Base-by-base conservation (phyloP, 2,113 vertebrate genomes). In the Lampris incognitus region DNA sequence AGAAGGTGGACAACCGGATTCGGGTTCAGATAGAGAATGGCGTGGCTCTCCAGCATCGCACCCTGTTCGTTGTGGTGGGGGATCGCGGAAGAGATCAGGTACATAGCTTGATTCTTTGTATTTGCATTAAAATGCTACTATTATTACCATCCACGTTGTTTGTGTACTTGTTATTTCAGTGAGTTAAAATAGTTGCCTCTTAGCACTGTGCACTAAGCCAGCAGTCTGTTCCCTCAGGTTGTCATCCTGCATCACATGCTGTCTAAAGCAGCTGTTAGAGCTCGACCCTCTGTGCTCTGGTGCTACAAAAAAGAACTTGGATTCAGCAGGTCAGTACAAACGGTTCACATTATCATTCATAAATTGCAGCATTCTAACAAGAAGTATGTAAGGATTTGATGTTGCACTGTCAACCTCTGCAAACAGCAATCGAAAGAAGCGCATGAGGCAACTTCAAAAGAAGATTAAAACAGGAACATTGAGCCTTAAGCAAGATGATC, bases 181-280 rank as follows among this genome's bases (percentile, higher is more conserved):
- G 24, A 24, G 24, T 24, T 24, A 24, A 24, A 24, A 24, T 24
- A 24, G 24, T 24, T 24, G 24, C 24, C 24, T 24, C 24, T 24
- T 24, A 24, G 24, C 24, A 24, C 24, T 24, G 24, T 24, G 24
- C 24, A 24, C 24, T 24, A 24, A 24, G 24, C 24, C 24, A 24
- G 24, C 24, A 24, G 24, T 24, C 24, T 24, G 24, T 24, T 81
- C 56, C 36, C 50, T 9, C 92, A 99, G 98, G 98, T 99, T 56
- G 97, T 99, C 54, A 98, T 99, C 79, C 95, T 99, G 36, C 98
- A 99, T 84, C 98, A 99, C 87, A 99, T 99, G 98, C 54, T 99
- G 77, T 99, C 98, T 40, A 99, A 99, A 94, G 95, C 98, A 1
- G 76, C 95, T 0, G 96, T 99, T 60, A 96, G 90, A 89, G 96